Evolutionary conservation across 2,113 vertebrate species (phyloP).

Genomic region (Lepidothrix coronata): DNA sequence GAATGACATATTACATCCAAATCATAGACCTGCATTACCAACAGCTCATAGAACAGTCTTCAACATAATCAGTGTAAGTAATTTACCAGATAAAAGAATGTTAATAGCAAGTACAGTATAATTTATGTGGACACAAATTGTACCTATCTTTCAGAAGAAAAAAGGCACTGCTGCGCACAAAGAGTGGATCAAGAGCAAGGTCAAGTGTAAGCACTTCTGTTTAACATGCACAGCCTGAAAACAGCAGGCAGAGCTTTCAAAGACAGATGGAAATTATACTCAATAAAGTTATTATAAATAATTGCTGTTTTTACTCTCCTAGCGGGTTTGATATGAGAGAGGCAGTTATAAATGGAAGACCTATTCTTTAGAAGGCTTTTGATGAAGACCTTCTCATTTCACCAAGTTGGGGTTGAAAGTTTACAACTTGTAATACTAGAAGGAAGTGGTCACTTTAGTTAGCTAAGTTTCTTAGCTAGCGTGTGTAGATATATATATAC

Average conservation of each 20-base stretch:
- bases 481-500: neutral
- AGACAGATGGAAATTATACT: slow-evolving; percentile 71
- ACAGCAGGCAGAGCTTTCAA: slow-evolving; percentile 64
- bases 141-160: slow-evolving; percentile 68
- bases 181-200: slow-evolving; percentile 67
- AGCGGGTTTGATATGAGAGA: slow-evolving; percentile 27
- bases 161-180: slow-evolving; percentile 64
- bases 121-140: slow-evolving; percentile 74
- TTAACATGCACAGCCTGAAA: slow-evolving; percentile 64
- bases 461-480: neutral
- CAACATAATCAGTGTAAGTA: slow-evolving; percentile 65
- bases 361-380: slow-evolving; percentile 52
- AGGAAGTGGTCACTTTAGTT: neutral
- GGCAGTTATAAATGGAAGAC: slow-evolving; percentile 49
- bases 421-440: neutral
- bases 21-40: slow-evolving; percentile 69
- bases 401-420: neutral
- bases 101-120: slow-evolving; percentile 74
- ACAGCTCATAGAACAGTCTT: slow-evolving; percentile 64
- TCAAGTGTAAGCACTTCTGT: slow-evolving; percentile 66
- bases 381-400: neutral
- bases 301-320: slow-evolving; percentile 64
- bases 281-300: slow-evolving; percentile 77
- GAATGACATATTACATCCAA: slow-evolving; percentile 66
- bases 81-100: slow-evolving; percentile 75